These are phyloP conservation scores for Harpalus rubripes DNA, from an alignment of 2,888 invertebrate genomes.

Conservation along the genomic window DNA sequence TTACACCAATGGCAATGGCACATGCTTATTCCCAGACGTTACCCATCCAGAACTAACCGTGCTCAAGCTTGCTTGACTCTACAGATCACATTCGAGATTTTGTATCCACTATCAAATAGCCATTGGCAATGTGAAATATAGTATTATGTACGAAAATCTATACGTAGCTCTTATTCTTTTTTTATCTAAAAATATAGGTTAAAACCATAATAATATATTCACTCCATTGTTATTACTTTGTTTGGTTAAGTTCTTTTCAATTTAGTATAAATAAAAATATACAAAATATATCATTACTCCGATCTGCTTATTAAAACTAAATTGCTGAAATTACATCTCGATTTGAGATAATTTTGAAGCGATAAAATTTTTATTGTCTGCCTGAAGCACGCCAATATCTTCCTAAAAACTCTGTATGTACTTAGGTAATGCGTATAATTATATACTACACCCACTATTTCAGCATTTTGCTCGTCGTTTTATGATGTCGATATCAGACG, in stretches of 20 bases:
- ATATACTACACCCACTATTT: conserved; percentile 62
- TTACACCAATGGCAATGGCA: no score
- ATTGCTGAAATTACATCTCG: not conserved
- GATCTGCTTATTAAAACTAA: not conserved
- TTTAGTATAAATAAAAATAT: not conserved
- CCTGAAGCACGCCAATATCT: not conserved
- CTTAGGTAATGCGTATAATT: conserved; percentile 63
- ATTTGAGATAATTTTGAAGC: not conserved
- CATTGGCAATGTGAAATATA: no score
- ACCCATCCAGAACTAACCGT: no score
- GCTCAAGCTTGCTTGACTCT: no score
- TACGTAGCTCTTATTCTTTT: no score
- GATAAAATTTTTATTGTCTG: conserved; percentile 7
- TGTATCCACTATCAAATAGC: no score
- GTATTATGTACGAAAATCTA: no score
- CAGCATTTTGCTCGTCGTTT: conserved; percentile 41
- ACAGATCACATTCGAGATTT: no score
- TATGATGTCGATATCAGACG: conserved; percentile 12
- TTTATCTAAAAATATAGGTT: no score
- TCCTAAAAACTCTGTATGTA: conserved; percentile 16
- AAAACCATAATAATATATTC: no score
- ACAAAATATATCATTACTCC: not conserved
- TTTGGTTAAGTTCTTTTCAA: not conserved
- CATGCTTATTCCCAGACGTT: no score
- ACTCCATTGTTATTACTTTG: no score